Conservation (phyloP, 2,888 invertebrate genomes). For the Lottia scabra region DNA sequence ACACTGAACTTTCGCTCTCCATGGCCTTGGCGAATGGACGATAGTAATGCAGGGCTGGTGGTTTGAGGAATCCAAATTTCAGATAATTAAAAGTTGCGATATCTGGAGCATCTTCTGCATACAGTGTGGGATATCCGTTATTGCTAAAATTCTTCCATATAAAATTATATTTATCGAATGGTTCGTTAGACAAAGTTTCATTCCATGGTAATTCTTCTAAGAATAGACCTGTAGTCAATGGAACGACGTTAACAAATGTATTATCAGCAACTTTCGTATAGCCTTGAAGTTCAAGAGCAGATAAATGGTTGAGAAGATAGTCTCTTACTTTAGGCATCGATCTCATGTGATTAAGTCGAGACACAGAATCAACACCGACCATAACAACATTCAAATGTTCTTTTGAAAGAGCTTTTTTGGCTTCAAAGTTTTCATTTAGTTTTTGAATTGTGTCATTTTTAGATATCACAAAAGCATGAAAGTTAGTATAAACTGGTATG, state of each 20-base stretch:
- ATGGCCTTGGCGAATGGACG: constrained; percentile 79
- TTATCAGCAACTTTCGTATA: constrained; percentile 95
- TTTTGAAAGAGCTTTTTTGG: constrained; percentile 20
- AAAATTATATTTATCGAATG: constrained; percentile 82
- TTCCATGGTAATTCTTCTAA: constrained; percentile 59
- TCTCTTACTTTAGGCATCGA: constrained; percentile 80
- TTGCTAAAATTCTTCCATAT: constrained; percentile 85
- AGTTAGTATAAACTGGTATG: constrained; percentile 33
- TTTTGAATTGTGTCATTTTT: constrained; percentile 38
- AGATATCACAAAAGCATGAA: constrained; percentile 55
- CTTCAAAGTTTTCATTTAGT: constrained; percentile 23
- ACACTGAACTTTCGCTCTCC: constrained; percentile 53
- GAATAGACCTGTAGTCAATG: constrained; percentile 79
- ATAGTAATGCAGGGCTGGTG: constrained; percentile 87
- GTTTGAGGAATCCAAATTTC: constrained; percentile 80
- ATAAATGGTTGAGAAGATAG: constrained; percentile 75
- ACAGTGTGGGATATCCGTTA: constrained; percentile 81
- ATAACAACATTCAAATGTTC: not conserved
- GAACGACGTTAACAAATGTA: constrained; percentile 89
- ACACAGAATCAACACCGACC: constrained; percentile 84
- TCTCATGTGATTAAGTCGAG: constrained; percentile 85
- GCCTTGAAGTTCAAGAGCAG: constrained; percentile 83
- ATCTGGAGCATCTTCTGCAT: constrained; percentile 84
- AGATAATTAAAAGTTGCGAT: constrained; percentile 86
- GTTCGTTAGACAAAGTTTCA: constrained; percentile 62